These are phyloP conservation scores for Xiphophorus birchmanni DNA, from an alignment of 2,797 vertebrate species.

Conservation along the genomic window DNA sequence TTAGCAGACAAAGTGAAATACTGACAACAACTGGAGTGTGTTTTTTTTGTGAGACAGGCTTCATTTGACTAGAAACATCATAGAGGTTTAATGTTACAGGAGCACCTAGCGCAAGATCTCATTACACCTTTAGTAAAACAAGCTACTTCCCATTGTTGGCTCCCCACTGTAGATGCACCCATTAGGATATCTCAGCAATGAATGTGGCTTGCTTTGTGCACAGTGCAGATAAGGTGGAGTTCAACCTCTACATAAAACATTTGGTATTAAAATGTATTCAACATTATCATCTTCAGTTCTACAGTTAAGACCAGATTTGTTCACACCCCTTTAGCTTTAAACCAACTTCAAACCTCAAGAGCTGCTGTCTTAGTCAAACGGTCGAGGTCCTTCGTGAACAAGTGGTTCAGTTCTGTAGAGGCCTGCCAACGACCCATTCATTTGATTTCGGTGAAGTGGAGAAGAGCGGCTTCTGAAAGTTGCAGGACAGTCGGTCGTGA, in stretches of 20 bases:
- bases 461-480: background rate
- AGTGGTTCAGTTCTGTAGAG: background rate
- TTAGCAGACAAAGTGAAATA: background rate
- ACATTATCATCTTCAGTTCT: background rate
- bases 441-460: background rate
- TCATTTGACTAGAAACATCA: background rate
- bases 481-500: background rate
- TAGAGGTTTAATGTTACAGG: background rate
- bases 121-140: background rate
- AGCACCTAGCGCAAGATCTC: background rate
- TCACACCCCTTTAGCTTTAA: background rate
- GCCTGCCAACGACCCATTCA: background rate
- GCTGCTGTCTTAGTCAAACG: background rate
- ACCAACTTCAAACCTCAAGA: background rate
- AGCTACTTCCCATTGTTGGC: background rate
- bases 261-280: background rate
- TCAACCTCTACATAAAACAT: background rate
- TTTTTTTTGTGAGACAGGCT: background rate
- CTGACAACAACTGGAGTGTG: background rate
- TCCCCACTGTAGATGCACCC: background rate
- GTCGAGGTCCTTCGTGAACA: background rate
- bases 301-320: background rate
- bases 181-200: background rate
- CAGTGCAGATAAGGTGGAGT: background rate
- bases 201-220: background rate